A percentile compares a stretch with the other conserved stretches of the same genome.
Evolutionary conservation across 1,140 invertebrate genomes (phyloP).

Genomic region (Adoxophyes honmai): DNA sequence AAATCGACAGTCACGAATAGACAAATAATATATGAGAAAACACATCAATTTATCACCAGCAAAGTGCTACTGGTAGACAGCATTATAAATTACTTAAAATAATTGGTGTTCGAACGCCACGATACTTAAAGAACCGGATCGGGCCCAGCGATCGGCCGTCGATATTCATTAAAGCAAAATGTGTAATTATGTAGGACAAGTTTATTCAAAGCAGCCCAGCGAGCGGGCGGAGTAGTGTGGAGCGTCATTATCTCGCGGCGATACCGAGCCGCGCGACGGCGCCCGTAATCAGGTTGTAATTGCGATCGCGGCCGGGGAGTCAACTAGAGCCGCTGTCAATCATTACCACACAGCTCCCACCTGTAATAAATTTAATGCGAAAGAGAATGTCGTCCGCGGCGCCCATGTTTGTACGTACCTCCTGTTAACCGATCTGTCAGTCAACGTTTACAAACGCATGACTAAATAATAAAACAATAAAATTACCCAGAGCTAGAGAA

Average conservation of each 20-base stretch:
- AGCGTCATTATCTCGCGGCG: slow-evolving; percentile 61
- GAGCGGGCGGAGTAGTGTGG: slow-evolving; percentile 45
- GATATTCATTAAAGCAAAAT: slow-evolving; percentile 71
- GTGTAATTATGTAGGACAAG: slow-evolving; percentile 67
- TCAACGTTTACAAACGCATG: too few relatives aligned
- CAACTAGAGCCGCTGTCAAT: slow-evolving; percentile 27
- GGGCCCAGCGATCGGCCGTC: slow-evolving; percentile 41
- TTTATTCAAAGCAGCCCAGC: slow-evolving; percentile 48
- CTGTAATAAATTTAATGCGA: neutral
- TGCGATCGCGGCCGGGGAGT: slow-evolving; percentile 27
- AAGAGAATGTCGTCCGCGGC: neutral
- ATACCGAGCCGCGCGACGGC: slow-evolving; percentile 32
- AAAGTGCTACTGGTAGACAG: slow-evolving; percentile 34
- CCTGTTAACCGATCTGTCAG: too few relatives aligned
- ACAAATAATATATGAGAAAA: neutral
- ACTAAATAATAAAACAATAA: too few relatives aligned
- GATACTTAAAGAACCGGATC: slow-evolving; percentile 45
- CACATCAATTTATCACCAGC: slow-evolving; percentile 19
- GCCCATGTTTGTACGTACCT: too few relatives aligned
- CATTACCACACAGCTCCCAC: neutral
- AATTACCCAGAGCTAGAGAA: too few relatives aligned
- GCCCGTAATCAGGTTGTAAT: slow-evolving; percentile 41
- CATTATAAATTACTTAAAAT: slow-evolving; percentile 50
- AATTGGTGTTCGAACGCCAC: slow-evolving; percentile 41
- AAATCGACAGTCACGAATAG: neutral